A percentile compares a stretch with the other conserved stretches of the same genome.
phyloP scores from a whole-genome alignment of 2,888 invertebrate species.

The Apomyelois bistriatella region DNA sequence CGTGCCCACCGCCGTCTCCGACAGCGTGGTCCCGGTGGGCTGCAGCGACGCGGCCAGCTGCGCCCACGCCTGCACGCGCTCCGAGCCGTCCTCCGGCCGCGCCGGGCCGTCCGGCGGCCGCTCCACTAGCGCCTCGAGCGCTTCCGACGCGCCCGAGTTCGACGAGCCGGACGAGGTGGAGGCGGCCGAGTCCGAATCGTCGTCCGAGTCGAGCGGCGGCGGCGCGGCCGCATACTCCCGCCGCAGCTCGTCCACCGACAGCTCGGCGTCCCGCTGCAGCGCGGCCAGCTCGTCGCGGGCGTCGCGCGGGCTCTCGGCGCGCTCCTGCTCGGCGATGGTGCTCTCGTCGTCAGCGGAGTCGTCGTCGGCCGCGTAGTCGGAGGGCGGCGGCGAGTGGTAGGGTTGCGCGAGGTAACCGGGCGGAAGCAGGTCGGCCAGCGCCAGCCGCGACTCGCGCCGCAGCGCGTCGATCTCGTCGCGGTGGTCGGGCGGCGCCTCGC shows the following conservation, averaged over 20 bases:
- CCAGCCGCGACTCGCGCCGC: slow-evolving; percentile 93
- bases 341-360: slow-evolving; percentile 83
- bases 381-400: slow-evolving; percentile 79
- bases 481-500: slow-evolving; percentile 77
- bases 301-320: slow-evolving; percentile 83
- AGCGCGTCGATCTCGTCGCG: slow-evolving; percentile 90
- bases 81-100: slow-evolving; percentile 56
- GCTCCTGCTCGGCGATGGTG: slow-evolving; percentile 65
- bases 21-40: slow-evolving; percentile 98
- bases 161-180: slow-evolving; percentile 29
- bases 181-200: slow-evolving; percentile 34
- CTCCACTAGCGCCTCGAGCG: slow-evolving; percentile 38
- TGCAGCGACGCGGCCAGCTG: slow-evolving; percentile 97
- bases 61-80: slow-evolving; percentile 94
- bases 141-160: slow-evolving; percentile 41
- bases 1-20: slow-evolving; percentile 95
- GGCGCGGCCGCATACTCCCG: slow-evolving; percentile 81
- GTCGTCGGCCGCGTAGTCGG: slow-evolving; percentile 86
- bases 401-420: slow-evolving; percentile 86
- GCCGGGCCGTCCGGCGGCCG: slow-evolving; percentile 21
- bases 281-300: slow-evolving; percentile 86
- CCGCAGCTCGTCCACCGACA: slow-evolving; percentile 89
- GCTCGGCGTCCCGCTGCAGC: slow-evolving; percentile 88
- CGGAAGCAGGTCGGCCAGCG: slow-evolving; percentile 92
- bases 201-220: slow-evolving; percentile 29